Conservation (phyloP, 2,113 vertebrate genomes). For the Spheniscus mendiculus region DNA sequence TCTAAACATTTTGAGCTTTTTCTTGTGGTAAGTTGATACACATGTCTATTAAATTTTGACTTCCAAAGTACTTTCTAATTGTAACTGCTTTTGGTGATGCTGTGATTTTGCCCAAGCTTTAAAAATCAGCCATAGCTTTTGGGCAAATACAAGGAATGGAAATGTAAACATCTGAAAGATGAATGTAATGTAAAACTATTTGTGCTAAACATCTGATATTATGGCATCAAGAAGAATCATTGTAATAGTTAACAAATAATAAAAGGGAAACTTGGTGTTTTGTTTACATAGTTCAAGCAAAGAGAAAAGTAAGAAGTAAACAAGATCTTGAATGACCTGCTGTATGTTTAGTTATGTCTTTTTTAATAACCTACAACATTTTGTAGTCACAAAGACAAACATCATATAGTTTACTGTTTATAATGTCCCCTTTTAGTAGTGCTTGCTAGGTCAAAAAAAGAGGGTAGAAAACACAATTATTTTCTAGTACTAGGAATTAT, state of each 20-base stretch:
- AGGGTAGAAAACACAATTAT: neutral
- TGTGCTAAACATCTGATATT: neutral
- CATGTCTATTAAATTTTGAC: neutral
- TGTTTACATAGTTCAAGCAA: neutral
- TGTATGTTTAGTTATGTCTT: neutral
- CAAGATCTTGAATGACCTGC: neutral
- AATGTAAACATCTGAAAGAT: neutral
- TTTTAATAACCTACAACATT: neutral
- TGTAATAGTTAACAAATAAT: neutral
- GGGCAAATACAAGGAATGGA: neutral
- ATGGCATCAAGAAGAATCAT: neutral
- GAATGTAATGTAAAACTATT: neutral
- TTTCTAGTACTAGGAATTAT: neutral
- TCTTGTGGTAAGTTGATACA: neutral
- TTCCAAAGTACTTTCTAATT: neutral
- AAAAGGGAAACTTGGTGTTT: neutral
- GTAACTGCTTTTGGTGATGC: neutral
- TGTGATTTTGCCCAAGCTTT: neutral
- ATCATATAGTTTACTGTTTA: neutral
- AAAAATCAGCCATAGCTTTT: neutral
- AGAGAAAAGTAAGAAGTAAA: neutral
- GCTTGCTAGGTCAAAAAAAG: neutral
- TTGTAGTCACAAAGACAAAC: neutral
- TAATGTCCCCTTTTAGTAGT: neutral
- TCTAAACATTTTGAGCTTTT: neutral